Conservation (phyloP, 2,113 vertebrate genomes). For the Loxodonta africana region DNA sequence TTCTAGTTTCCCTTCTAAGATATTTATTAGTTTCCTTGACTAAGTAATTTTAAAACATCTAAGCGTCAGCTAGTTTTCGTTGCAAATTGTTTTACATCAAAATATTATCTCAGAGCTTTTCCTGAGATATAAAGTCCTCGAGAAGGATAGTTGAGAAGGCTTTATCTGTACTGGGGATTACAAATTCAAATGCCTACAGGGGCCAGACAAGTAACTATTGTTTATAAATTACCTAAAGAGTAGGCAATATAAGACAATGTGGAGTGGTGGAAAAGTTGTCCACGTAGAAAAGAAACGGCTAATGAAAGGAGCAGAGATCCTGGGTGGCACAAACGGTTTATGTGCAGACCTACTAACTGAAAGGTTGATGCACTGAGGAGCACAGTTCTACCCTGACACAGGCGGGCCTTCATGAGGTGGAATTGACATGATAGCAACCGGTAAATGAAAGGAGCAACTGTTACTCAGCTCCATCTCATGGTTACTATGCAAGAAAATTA, state of each 20-base stretch:
- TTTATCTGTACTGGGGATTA: not conserved
- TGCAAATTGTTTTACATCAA: not conserved
- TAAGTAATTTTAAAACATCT: constrained; percentile 26
- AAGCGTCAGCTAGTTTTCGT: not conserved
- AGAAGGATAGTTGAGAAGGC: not conserved
- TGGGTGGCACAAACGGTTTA: no score
- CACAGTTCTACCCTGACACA: no score
- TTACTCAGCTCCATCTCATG: not conserved
- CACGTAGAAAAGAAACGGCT: not conserved
- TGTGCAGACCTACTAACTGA: no score
- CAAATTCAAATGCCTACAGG: constrained; percentile 10
- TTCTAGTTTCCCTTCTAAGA: not conserved
- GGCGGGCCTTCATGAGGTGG: no score
- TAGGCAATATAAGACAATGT: not conserved
- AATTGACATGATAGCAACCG: not conserved
- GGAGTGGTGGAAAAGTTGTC: not conserved
- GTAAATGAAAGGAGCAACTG: not conserved
- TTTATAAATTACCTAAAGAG: not conserved
- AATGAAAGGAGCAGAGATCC: not conserved
- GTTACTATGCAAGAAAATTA: not conserved
- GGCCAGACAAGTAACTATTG: not conserved
- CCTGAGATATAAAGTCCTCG: not conserved
- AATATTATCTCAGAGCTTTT: constrained; percentile 12
- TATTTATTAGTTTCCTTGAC: not conserved
- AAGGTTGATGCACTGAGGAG: no score